Conservation (phyloP, 2,113 vertebrate genomes). For the Caretta caretta region DNA sequence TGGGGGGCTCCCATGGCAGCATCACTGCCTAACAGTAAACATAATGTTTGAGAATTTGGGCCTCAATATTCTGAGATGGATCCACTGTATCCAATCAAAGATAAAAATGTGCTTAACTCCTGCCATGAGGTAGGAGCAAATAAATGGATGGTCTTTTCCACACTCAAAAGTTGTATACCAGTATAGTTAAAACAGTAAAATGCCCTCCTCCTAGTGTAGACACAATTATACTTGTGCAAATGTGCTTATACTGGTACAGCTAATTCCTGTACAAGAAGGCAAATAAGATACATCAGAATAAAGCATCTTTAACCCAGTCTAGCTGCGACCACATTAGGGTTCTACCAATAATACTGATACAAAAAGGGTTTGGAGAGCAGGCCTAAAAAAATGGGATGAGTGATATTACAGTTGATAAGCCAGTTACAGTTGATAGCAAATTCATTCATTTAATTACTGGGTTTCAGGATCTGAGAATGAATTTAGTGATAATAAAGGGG, state of each 20-base stretch:
- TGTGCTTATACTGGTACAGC: too few relatives aligned
- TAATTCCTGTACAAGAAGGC: not conserved
- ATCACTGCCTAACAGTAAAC: not conserved
- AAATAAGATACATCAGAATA: not conserved
- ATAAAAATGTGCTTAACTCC: not conserved
- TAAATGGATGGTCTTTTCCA: not conserved
- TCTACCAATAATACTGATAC: not conserved
- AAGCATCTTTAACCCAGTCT: not conserved
- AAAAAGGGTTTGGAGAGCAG: not conserved
- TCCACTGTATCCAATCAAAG: not conserved
- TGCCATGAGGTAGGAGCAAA: not conserved
- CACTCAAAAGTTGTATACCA: not conserved
- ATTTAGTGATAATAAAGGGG: not conserved
- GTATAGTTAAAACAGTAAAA: not conserved
- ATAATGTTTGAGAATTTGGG: not conserved
- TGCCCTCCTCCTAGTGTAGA: not conserved
- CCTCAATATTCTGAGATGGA: not conserved
- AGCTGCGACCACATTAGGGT: not conserved
- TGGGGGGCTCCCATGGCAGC: not conserved
- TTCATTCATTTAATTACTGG: rapidly evolving
- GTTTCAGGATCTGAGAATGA: rapidly evolving
- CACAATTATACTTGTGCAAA: not conserved
- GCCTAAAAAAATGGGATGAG: not conserved
- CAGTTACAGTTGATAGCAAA: not conserved
- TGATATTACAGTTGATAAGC: not conserved